These are phyloP conservation scores for Rachycentron canadum DNA, from an alignment of 2,797 vertebrate species.

Conservation along the genomic window DNA sequence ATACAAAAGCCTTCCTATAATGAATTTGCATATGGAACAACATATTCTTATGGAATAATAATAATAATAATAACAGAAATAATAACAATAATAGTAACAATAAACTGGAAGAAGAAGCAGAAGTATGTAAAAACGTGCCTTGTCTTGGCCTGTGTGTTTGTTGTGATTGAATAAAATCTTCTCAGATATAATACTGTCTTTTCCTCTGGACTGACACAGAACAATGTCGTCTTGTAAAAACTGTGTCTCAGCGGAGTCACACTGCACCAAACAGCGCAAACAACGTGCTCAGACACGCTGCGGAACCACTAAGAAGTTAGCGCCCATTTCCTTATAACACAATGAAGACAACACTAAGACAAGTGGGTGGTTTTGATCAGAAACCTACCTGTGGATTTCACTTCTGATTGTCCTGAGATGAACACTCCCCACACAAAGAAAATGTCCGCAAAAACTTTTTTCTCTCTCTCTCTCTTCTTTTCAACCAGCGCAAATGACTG, in stretches of 20 bases:
- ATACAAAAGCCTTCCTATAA: background rate
- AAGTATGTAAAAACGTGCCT: background rate
- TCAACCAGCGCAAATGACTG: conserved; percentile 8
- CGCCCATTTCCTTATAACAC: background rate
- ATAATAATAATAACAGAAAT: background rate
- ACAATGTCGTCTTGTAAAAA: accelerated
- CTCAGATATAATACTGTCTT: background rate
- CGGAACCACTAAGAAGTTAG: background rate
- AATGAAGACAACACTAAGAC: background rate
- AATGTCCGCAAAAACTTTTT: conserved; percentile 53
- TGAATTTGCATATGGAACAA: background rate
- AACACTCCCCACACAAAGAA: conserved; percentile 8
- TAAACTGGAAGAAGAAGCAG: no score
- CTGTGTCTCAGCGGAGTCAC: background rate
- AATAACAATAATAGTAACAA: background rate
- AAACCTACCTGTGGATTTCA: conserved; percentile 66
- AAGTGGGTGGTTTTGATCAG: background rate
- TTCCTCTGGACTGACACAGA: background rate
- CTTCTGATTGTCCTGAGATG: conserved; percentile 68
- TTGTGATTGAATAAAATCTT: background rate
- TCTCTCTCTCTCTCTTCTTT: background rate
- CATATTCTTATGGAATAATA: background rate
- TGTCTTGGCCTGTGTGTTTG: background rate
- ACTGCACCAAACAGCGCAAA: background rate
- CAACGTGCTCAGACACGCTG: conserved; percentile 33